Evolutionary conservation across 2,888 invertebrate genomes (phyloP).

Genomic region (Apodemia duryi): DNA sequence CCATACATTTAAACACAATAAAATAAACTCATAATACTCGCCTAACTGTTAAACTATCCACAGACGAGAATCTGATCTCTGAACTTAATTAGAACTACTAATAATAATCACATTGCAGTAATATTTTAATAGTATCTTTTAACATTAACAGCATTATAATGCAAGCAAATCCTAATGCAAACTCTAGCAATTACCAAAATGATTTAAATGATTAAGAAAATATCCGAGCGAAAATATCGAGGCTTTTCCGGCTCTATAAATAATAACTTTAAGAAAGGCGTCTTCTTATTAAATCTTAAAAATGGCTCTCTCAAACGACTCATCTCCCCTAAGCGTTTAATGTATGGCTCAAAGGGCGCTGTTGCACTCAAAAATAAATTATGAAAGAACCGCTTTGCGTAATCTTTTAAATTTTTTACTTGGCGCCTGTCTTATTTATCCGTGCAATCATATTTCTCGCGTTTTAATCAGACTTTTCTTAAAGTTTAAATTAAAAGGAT

Average conservation of each 20-base stretch:
- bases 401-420: conserved; percentile 15
- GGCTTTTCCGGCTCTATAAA: conserved; percentile 11
- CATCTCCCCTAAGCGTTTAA: conserved; percentile 13
- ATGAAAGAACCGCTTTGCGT: conserved; percentile 14
- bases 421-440: conserved; percentile 18
- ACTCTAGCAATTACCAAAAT: background rate
- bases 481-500: conserved; percentile 11
- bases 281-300: conserved; percentile 17
- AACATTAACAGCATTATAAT: too few species aligned
- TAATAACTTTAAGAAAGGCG: conserved; percentile 19
- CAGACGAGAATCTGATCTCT: too few species aligned
- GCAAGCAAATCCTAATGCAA: background rate
- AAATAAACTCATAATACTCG: too few species aligned
- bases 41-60: too few species aligned
- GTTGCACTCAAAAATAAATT: conserved; percentile 14
- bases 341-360: conserved; percentile 15
- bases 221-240: conserved; percentile 7
- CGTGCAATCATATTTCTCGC: conserved; percentile 9
- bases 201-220: background rate
- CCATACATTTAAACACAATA: too few species aligned
- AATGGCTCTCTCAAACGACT: conserved; percentile 14
- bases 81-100: too few species aligned
- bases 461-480: conserved; percentile 1
- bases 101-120: too few species aligned
- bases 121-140: too few species aligned